Evolutionary conservation across 2,797 vertebrate genomes (phyloP).

Genomic region (Crocodylus rhombifer): DNA sequence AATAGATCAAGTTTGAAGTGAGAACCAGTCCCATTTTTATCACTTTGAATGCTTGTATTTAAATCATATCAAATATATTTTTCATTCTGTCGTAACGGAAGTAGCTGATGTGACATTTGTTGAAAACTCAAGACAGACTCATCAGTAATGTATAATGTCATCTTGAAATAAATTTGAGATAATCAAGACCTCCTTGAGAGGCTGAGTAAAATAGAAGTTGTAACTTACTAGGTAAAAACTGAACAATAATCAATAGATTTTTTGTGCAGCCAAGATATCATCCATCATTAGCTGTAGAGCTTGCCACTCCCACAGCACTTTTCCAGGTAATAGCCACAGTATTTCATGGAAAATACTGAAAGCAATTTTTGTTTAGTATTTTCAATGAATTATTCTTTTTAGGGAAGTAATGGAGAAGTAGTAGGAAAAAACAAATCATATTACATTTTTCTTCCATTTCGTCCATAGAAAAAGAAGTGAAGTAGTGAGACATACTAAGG

Average conservation of each 20-base stretch:
- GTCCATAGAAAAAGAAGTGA: too few relatives aligned
- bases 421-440: not conserved
- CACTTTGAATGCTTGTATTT: conserved; percentile 17
- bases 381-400: not conserved
- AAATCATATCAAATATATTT: not conserved
- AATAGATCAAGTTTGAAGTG: not conserved
- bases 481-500: not conserved
- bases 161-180: not conserved
- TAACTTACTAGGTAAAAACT: not conserved
- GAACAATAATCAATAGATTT: conserved; percentile 12
- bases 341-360: not conserved
- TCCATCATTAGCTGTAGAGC: not conserved
- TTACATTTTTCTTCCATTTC: not conserved
- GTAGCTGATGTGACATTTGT: not conserved
- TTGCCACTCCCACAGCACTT: not conserved
- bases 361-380: not conserved
- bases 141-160: not conserved
- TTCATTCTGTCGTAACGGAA: not conserved
- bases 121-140: conserved; percentile 26
- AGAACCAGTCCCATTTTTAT: not conserved
- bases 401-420: not conserved
- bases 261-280: not conserved
- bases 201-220: not conserved
- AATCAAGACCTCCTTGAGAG: not conserved
- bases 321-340: not conserved